A percentile compares a stretch with the other conserved stretches of the same genome.
Conservation (phyloP, 1,140 invertebrate species). For the Neodiprion fabricii region DNA sequence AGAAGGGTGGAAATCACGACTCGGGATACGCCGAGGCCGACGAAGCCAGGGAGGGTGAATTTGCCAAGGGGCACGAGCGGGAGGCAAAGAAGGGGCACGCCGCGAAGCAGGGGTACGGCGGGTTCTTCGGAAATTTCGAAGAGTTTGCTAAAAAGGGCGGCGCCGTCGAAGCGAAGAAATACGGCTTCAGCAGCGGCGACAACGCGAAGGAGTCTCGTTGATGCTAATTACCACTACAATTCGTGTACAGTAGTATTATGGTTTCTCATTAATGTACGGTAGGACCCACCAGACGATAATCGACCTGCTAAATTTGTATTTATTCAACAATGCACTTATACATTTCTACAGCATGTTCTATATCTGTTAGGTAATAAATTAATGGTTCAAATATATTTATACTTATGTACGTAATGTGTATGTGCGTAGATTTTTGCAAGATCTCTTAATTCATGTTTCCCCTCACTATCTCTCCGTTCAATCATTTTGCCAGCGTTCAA, state of each 20-base stretch:
- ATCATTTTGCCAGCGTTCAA: no score
- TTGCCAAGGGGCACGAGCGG: slow-evolving; percentile 35
- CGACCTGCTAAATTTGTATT: no score
- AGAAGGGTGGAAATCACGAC: slow-evolving; percentile 38
- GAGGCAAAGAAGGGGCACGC: slow-evolving; percentile 39
- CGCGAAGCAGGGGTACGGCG: slow-evolving; percentile 37
- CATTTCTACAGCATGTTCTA: no score
- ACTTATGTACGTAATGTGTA: no score
- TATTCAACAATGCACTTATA: no score
- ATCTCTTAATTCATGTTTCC: no score
- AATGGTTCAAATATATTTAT: no score
- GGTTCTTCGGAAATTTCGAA: slow-evolving; percentile 40
- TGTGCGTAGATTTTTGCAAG: no score
- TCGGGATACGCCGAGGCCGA: slow-evolving; percentile 36
- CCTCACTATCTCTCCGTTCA: no score
- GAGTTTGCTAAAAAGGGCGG: slow-evolving; percentile 41
- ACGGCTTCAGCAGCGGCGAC: slow-evolving; percentile 17
- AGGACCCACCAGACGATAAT: no score
- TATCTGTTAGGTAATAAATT: no score
- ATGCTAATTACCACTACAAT: background rate
- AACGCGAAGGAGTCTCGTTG: background rate
- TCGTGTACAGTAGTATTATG: background rate
- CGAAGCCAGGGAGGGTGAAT: slow-evolving; percentile 39
- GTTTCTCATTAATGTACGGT: background rate
- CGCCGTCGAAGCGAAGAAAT: slow-evolving; percentile 27